Percentiles rank a stretch among this genome's conserved stretches.
These are phyloP conservation scores for Palloptera scutellata DNA, from an alignment of 2,888 invertebrate genomes.

Conservation along the genomic window DNA sequence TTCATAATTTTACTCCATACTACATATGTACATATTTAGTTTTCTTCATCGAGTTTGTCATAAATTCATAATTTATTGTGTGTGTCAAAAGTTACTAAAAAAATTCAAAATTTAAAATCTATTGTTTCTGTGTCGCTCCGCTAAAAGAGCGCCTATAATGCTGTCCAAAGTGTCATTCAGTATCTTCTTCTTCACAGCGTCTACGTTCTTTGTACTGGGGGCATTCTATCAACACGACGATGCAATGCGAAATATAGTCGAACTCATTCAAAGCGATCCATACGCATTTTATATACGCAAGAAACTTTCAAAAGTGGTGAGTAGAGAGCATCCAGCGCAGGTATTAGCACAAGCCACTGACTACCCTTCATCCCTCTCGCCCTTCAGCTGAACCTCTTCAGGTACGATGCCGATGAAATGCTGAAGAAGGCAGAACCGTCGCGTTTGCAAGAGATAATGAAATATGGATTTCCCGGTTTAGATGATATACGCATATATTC, in stretches of 20 bases:
- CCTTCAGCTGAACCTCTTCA: slow-evolving; percentile 21
- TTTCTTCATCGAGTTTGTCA: too few relatives aligned
- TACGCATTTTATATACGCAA: slow-evolving; percentile 50
- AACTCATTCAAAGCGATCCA: slow-evolving; percentile 46
- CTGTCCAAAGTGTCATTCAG: neutral
- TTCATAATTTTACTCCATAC: too few relatives aligned
- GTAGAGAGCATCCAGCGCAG: too few relatives aligned
- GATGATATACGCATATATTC: slow-evolving; percentile 86
- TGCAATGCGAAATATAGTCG: slow-evolving; percentile 44
- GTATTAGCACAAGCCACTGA: too few relatives aligned
- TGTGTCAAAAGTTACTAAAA: too few relatives aligned
- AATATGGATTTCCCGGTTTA: slow-evolving; percentile 89
- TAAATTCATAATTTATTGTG: too few relatives aligned
- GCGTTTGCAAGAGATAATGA: slow-evolving; percentile 81
- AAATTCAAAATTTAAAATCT: too few relatives aligned
- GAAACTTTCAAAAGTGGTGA: slow-evolving; percentile 45
- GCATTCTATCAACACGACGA: slow-evolving; percentile 50
- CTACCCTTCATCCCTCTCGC: neutral
- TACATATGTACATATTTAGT: too few relatives aligned
- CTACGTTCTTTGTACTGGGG: slow-evolving; percentile 49
- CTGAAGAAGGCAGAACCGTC: slow-evolving; percentile 8
- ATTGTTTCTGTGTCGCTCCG: too few relatives aligned
- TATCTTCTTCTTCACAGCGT: slow-evolving; percentile 46
- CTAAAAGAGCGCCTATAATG: neutral
- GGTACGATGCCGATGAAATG: neutral